These are phyloP conservation scores for Sinella curviseta DNA, from an alignment of 1,140 invertebrate genomes.

Conservation along the genomic window DNA sequence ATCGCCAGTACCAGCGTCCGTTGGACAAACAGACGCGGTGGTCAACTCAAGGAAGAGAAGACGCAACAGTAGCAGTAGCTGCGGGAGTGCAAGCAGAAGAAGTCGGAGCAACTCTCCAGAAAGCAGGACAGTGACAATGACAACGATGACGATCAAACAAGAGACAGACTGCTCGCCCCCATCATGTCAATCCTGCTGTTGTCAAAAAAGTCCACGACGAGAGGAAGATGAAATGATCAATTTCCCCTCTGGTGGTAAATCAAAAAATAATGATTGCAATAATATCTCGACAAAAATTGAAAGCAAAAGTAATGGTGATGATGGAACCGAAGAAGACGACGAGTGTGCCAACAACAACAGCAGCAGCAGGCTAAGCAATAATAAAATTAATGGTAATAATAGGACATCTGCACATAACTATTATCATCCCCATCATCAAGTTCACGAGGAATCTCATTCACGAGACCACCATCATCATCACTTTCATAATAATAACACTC, in stretches of 20 bases:
- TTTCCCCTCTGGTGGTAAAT: background rate
- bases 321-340: slow-evolving; percentile 23
- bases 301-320: slow-evolving; percentile 10
- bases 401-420: slow-evolving; percentile 18
- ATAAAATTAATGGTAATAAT: slow-evolving; percentile 28
- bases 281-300: background rate
- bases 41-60: background rate
- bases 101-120: background rate
- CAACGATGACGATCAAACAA: slow-evolving; percentile 9
- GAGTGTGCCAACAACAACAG: slow-evolving; percentile 1
- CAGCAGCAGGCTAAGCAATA: background rate
- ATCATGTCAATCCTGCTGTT: slow-evolving; percentile 19
- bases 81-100: background rate
- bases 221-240: slow-evolving; percentile 3
- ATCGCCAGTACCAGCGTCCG: background rate
- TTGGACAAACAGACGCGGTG: background rate
- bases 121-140: slow-evolving; percentile 1
- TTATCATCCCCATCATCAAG: background rate
- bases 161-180: background rate
- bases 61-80: background rate
- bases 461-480: slow-evolving; percentile 1
- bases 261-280: slow-evolving; percentile 9
- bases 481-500: slow-evolving; percentile 6
- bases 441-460: slow-evolving; percentile 15
- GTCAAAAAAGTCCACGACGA: background rate